Base-by-base conservation (phyloP, 2,113 vertebrate species). In the Hippocampus zosterae region DNA sequence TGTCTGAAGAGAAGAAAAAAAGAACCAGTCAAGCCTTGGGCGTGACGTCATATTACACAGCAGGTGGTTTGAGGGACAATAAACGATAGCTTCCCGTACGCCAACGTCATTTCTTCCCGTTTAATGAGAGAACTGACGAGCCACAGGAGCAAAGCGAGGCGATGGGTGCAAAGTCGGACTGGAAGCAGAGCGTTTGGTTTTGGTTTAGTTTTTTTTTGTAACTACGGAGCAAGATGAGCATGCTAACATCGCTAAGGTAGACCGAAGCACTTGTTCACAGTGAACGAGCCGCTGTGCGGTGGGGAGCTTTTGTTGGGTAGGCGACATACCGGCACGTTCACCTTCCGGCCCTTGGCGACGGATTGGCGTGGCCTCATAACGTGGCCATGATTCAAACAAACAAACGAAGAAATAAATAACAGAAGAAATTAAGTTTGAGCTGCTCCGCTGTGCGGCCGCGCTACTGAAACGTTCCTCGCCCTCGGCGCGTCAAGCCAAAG, bases 361-460 rank as follows among this genome's bases (percentile, higher is more conserved):
- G 2, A 8, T 7, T 64, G 15, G 27, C 15, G 40, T 1, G 19
- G n/a, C n/a, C 16, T 18, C 27, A 6, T 5, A 37, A 7, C 33
- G 33, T 33, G 2, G 29, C 29, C 1, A 29, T 2, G 29, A 33
- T 33, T 33, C 29, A 33, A 33, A 33, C 29, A 5, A 33, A 33
- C 57, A 1, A 19, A 61, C 19, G 25, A 27, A 27, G 25, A 67
- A 16, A 65, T 9, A 75, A 82, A 21, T 78, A 80, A 77, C 75
- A 77, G 63, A 62, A 72, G 80, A 83, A 78, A 79, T 78, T 63
- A 25, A 75, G 67, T 18, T 48, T 66, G 55, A 69, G 76, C 48
- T 69, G 65, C 52, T 76, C 37, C 64, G 65, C 33, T 70, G 71
- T n/a, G 70, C 67, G 50, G 25, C 80, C 67, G 81, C 70, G 73